phyloP scores from a whole-genome alignment of 2,113 vertebrate genomes.

The Theropithecus gelada region DNA sequence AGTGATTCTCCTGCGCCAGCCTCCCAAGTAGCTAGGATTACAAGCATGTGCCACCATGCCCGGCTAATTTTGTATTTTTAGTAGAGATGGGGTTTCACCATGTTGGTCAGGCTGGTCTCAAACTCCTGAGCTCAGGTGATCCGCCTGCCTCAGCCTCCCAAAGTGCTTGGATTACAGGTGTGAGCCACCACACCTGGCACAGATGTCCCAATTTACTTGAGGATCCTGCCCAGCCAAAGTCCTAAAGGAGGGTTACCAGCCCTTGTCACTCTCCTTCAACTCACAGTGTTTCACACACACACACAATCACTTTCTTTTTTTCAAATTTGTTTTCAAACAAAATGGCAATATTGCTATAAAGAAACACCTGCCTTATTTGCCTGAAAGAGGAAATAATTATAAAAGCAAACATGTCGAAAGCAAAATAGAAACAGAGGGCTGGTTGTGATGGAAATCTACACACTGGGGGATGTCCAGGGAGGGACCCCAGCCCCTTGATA shows the following conservation, averaged over 20 bases:
- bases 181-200: too few relatives aligned
- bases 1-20: too few relatives aligned
- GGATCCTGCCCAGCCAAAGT: background rate
- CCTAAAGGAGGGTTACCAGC: background rate
- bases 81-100: too few relatives aligned
- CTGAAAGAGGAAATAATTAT: background rate
- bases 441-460: background rate
- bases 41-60: too few relatives aligned
- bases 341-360: background rate
- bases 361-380: background rate
- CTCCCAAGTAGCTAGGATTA: too few relatives aligned
- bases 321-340: background rate
- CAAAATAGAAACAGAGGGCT: background rate
- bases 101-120: too few relatives aligned
- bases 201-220: too few relatives aligned
- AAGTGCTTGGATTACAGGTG: too few relatives aligned
- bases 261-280: background rate
- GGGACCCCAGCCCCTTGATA: background rate
- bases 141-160: too few relatives aligned
- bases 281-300: background rate
- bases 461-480: background rate
- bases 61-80: too few relatives aligned
- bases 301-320: background rate
- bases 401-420: background rate
- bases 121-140: too few relatives aligned